phyloP scores from a whole-genome alignment of 2,888 invertebrate species.

The Mesochorus sp. region DNA sequence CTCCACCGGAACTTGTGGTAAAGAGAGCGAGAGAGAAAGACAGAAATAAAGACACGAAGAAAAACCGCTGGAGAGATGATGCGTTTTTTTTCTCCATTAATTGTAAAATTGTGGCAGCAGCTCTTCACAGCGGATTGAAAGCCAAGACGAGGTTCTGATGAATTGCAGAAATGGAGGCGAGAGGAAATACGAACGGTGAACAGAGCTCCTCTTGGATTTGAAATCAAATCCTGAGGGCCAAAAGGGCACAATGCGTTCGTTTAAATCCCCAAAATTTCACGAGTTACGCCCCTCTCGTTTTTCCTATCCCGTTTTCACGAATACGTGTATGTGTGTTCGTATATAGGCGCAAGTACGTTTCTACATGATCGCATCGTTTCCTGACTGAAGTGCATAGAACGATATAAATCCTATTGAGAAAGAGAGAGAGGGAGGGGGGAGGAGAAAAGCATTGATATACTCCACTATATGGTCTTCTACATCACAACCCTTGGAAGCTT shows the following conservation, averaged over 20 bases:
- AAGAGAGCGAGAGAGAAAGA: neutral
- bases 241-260: no score
- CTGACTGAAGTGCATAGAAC: slow-evolving; percentile 19
- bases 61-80: slow-evolving; percentile 13
- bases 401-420: slow-evolving; percentile 49
- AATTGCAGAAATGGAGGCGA: slow-evolving; percentile 12
- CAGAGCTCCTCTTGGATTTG: slow-evolving; percentile 51
- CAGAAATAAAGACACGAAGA: neutral
- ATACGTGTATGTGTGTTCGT: no score
- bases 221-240: no score
- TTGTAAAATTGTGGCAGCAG: slow-evolving; percentile 20
- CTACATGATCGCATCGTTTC: neutral
- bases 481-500: slow-evolving; percentile 18
- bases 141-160: slow-evolving; percentile 46
- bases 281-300: no score
- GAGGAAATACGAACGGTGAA: slow-evolving; percentile 45
- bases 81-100: slow-evolving; percentile 44
- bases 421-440: neutral
- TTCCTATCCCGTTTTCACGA: neutral
- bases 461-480: neutral
- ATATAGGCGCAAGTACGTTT: no score
- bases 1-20: slow-evolving; percentile 17
- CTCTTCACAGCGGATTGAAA: slow-evolving; percentile 30
- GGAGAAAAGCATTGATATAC: slow-evolving; percentile 44
- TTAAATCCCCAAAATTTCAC: no score